These are phyloP conservation scores for Menidia menidia DNA, from an alignment of 2,797 vertebrate species.

Conservation along the genomic window DNA sequence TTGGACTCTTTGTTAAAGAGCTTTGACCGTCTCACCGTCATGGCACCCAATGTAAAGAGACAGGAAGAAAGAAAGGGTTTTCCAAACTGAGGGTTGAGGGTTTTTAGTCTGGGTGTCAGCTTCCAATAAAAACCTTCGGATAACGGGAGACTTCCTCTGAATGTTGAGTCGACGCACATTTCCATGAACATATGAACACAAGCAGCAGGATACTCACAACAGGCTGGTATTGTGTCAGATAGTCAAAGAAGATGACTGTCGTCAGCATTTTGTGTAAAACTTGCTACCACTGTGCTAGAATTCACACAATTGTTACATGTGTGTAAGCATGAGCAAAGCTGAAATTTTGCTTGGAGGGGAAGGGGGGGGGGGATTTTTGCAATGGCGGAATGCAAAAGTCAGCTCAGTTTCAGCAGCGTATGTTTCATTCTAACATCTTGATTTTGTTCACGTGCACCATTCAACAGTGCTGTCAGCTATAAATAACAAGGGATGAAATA, in stretches of 20 bases:
- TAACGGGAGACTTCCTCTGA: constrained; percentile 53
- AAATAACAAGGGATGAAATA: constrained; percentile 18
- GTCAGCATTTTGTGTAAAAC: constrained; percentile 63
- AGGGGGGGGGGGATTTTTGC: constrained; percentile 13
- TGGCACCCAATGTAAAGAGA: constrained; percentile 78
- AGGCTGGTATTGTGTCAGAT: constrained; percentile 48
- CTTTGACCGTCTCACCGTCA: constrained; percentile 79
- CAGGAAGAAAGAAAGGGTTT: constrained; percentile 75
- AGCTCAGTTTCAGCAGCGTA: constrained; percentile 20
- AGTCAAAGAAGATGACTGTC: constrained; percentile 39
- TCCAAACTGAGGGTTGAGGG: constrained; percentile 45
- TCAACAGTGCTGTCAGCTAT: constrained; percentile 20
- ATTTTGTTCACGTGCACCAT: constrained; percentile 1
- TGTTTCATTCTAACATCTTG: constrained; percentile 32
- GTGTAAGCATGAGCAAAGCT: constrained; percentile 41
- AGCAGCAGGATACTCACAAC: constrained; percentile 35
- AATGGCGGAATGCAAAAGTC: constrained; percentile 28
- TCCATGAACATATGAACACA: constrained; percentile 25
- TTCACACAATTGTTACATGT: constrained; percentile 69
- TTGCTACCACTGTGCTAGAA: constrained; percentile 69
- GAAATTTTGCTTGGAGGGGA: no score
- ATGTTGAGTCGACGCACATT: constrained; percentile 25
- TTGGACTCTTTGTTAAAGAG: constrained; percentile 59
- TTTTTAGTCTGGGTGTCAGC: constrained; percentile 18
- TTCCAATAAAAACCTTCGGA: constrained; percentile 51